Percentiles rank a stretch among this genome's conserved stretches.
phyloP scores from a whole-genome alignment of 2,797 vertebrate species.

The Myotis vivesi region DNA sequence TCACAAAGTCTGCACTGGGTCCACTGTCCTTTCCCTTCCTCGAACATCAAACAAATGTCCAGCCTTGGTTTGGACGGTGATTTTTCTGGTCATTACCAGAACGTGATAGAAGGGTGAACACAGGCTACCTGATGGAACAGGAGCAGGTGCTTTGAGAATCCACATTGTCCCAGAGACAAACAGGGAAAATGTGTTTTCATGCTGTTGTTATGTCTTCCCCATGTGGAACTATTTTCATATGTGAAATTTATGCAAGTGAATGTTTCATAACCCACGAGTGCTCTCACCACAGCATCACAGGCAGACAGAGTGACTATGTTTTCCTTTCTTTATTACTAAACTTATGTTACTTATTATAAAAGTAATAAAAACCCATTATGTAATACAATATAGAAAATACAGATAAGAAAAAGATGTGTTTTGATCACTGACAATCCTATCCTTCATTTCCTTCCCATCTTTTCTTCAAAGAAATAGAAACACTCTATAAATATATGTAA shows the following conservation, averaged over 20 bases:
- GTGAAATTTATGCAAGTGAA: neutral
- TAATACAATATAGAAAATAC: neutral
- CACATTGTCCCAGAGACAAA: neutral
- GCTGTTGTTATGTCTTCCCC: neutral
- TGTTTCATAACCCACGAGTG: neutral
- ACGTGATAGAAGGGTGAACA: neutral
- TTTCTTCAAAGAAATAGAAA: slow-evolving; percentile 28
- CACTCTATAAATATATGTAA: neutral
- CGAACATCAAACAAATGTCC: neutral
- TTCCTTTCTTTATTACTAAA: neutral
- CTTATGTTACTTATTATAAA: neutral
- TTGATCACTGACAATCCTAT: neutral
- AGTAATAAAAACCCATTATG: neutral
- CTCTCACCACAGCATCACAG: neutral
- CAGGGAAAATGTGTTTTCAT: neutral
- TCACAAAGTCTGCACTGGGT: neutral
- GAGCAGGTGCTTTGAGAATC: neutral
- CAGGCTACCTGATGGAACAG: neutral
- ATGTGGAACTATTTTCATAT: neutral
- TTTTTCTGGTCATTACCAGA: neutral
- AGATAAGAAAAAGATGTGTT: neutral
- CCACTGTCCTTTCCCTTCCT: neutral
- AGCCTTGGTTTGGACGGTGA: neutral
- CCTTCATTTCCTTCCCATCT: neutral
- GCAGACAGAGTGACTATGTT: neutral